Conservation (phyloP, 2,888 invertebrate species). For the Zygogramma bicolorata region DNA sequence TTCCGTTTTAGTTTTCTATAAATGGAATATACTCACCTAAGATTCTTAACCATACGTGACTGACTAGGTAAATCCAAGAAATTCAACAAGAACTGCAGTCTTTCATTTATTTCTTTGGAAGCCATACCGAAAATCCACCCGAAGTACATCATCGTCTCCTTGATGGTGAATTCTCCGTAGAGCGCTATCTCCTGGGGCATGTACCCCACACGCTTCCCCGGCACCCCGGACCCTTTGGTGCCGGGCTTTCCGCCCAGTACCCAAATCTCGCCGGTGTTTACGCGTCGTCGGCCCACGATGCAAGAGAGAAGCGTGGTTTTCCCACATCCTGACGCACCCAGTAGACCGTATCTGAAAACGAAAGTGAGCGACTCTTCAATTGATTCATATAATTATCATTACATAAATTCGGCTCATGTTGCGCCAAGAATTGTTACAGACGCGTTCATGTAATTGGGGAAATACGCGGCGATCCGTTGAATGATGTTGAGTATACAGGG, state of each 20-base stretch:
- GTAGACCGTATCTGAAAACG: constrained; percentile 84
- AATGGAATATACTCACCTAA: constrained; percentile 71
- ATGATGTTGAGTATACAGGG: no score
- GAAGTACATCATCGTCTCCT: constrained; percentile 96
- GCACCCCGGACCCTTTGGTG: constrained; percentile 85
- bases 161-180: constrained; percentile 92
- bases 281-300: constrained; percentile 87
- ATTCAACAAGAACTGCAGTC: constrained; percentile 87
- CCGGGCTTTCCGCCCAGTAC: constrained; percentile 93
- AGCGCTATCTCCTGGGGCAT: constrained; percentile 96
- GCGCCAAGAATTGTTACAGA: neutral
- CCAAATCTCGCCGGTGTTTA: constrained; percentile 90
- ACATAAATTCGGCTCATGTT: constrained; percentile 26
- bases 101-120: constrained; percentile 81
- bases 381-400: constrained; percentile 18
- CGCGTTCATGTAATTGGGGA: neutral
- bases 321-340: constrained; percentile 97
- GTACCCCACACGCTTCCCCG: constrained; percentile 95
- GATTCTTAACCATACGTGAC: constrained; percentile 82
- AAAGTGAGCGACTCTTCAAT: constrained; percentile 18
- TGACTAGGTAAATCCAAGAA: constrained; percentile 92
- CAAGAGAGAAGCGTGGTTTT: constrained; percentile 94
- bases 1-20: no score
- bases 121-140: constrained; percentile 96
- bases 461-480: neutral